phyloP scores from a whole-genome alignment of 2,797 vertebrate species.

The Thripadectes ignobilis region DNA sequence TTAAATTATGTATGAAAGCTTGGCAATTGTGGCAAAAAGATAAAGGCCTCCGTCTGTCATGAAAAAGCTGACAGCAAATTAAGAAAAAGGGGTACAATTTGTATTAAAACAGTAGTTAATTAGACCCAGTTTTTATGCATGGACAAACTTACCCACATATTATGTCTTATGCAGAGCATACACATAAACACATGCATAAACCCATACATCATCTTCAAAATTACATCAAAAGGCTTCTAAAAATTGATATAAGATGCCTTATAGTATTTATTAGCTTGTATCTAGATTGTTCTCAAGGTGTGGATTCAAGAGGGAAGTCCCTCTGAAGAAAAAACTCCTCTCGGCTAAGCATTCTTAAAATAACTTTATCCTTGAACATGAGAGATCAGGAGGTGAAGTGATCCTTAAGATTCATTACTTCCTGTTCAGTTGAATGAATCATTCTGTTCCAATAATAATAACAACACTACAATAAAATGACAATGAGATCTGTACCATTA shows the following conservation, averaged over 20 bases:
- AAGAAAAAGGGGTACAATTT: not conserved
- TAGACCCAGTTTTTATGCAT: not conserved
- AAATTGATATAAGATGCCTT: not conserved
- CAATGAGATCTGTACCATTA: not conserved
- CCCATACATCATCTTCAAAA: not conserved
- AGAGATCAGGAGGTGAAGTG: not conserved
- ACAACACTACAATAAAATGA: not conserved
- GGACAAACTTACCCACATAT: accelerated
- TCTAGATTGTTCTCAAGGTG: not conserved
- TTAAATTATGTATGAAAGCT: not conserved
- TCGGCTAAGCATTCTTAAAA: not conserved
- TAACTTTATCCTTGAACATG: not conserved
- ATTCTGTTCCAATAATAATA: not conserved
- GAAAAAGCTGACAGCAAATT: not conserved
- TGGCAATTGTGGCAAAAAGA: not conserved
- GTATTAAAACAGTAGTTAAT: not conserved
- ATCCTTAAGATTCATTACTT: not conserved
- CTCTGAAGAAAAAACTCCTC: not conserved
- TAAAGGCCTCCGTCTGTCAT: not conserved
- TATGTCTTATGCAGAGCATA: not conserved
- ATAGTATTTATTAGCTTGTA: not conserved
- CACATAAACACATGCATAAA: accelerated
- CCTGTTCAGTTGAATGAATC: not conserved
- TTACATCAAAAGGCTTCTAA: not conserved
- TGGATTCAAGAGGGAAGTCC: not conserved